phyloP scores from a whole-genome alignment of 2,113 vertebrate genomes.

The Psettodes erumei region DNA sequence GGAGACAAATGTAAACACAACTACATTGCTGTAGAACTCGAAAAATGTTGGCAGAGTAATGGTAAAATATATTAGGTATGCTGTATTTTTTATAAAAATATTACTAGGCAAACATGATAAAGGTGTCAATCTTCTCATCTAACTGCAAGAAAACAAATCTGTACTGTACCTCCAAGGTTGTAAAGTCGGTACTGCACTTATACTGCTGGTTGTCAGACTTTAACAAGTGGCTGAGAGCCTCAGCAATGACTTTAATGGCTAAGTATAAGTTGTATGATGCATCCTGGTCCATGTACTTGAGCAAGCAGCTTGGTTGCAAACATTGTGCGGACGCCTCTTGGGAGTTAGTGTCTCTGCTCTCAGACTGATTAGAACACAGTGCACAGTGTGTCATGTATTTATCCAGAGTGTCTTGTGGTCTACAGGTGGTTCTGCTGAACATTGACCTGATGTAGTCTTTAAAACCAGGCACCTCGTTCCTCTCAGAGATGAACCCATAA shows the following conservation, averaged over 20 bases:
- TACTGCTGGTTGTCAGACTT: slow-evolving; percentile 50
- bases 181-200: slow-evolving; percentile 22
- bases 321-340: neutral
- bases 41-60: too few relatives aligned
- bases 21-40: too few relatives aligned
- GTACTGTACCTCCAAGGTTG: slow-evolving; percentile 66
- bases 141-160: too few relatives aligned
- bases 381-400: neutral
- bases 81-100: too few relatives aligned
- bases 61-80: too few relatives aligned
- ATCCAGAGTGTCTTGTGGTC: rapidly evolving
- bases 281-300: slow-evolving; percentile 35
- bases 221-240: slow-evolving; percentile 57
- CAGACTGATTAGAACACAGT: slow-evolving; percentile 4
- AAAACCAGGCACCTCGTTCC: slow-evolving; percentile 63
- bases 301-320: slow-evolving; percentile 30
- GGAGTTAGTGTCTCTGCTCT: neutral
- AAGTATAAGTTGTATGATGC: slow-evolving; percentile 62
- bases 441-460: slow-evolving; percentile 45
- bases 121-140: too few relatives aligned
- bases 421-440: slow-evolving; percentile 19
- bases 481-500: slow-evolving; percentile 62
- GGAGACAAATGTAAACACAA: slow-evolving; percentile 16
- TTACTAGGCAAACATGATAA: too few relatives aligned
- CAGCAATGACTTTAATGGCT: slow-evolving; percentile 66